These are phyloP conservation scores for Achatina immaculata DNA, from an alignment of 1,140 invertebrate genomes.

Conservation along the genomic window DNA sequence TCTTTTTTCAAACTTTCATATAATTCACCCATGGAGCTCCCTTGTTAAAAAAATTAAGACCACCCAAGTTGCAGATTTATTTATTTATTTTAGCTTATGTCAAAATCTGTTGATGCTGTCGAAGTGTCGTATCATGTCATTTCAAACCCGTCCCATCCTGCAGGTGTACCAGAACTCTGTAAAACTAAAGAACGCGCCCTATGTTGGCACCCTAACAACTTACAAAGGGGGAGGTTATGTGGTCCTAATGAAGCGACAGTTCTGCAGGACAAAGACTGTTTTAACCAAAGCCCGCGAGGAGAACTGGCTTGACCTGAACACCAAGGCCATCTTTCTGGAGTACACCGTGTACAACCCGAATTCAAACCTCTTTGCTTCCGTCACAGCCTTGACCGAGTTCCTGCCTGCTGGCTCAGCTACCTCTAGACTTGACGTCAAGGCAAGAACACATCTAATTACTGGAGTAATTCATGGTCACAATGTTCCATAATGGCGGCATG, in stretches of 20 bases:
- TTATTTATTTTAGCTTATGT: too few relatives aligned
- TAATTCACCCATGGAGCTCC: too few relatives aligned
- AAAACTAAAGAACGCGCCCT: slow-evolving; percentile 64
- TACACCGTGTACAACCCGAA: slow-evolving; percentile 75
- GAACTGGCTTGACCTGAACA: slow-evolving; percentile 73
- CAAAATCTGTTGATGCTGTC: too few relatives aligned
- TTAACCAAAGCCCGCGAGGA: slow-evolving; percentile 44
- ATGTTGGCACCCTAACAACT: slow-evolving; percentile 60
- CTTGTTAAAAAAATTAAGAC: too few relatives aligned
- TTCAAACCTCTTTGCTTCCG: slow-evolving; percentile 66
- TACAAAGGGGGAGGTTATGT: slow-evolving; percentile 71
- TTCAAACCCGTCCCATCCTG: too few relatives aligned
- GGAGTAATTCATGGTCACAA: too few relatives aligned
- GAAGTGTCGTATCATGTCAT: too few relatives aligned
- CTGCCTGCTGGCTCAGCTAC: slow-evolving; percentile 58
- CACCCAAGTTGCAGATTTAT: too few relatives aligned
- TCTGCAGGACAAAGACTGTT: slow-evolving; percentile 43
- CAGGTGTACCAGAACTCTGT: slow-evolving; percentile 65
- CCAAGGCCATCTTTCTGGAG: slow-evolving; percentile 74
- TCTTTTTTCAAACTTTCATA: too few relatives aligned
- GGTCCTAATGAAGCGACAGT: slow-evolving; percentile 53
- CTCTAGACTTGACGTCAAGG: slow-evolving; percentile 65
- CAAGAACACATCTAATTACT: slow-evolving; percentile 33
- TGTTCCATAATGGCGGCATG: too few relatives aligned
- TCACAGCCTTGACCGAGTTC: slow-evolving; percentile 60